Base-by-base conservation (phyloP, 2,888 invertebrate genomes). In the Epinotia brunnichana region DNA sequence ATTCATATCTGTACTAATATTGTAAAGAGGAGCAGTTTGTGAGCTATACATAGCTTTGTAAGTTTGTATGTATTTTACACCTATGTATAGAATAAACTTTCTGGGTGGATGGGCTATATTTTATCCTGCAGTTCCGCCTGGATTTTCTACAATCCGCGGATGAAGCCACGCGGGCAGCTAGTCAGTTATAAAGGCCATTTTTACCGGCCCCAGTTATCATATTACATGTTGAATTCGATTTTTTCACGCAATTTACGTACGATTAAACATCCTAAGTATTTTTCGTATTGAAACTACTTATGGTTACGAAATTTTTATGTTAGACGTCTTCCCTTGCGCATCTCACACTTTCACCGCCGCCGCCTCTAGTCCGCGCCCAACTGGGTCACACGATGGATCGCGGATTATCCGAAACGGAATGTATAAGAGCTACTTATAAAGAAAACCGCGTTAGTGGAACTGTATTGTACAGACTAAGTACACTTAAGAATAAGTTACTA, bases 341-440 rank as follows among this genome's bases (percentile, higher is more conserved):
- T 90, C 87, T 86, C 83, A 84, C 86, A 90, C 91, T 91, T 91
- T 92, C 91, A 89, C 91, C 87, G 79, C 81, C 83, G 82, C 81
- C 79, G 79, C 77, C 78, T n/a, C n/a, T 69, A 74, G 80, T 80
- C 81, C 79, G 79, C 79, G 75, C 80, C 81, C 82, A 88, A 83
- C 85, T 86, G 79, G 88, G 90, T 87, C 88, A 84, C 81, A 80
- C 79, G 81, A 79, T 80, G 77, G 82, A 78, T 83, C 79, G 82
- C 80, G 80, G 80, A 83, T 83, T 80, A 82, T 82, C 76, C 74
- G 70, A 80, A 81, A 78, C 80, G 75, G 72, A 62, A 57, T 63
- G 39, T 59, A 69, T 35, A n/a, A 51, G 17, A 62, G 44, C 48
- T 67, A 44, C 67, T n/a, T 48, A 41, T 57, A 56, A 21, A 54